These are phyloP conservation scores for Tychaedon coryphoeus DNA, from an alignment of 2,113 vertebrate species.

Conservation along the genomic window DNA sequence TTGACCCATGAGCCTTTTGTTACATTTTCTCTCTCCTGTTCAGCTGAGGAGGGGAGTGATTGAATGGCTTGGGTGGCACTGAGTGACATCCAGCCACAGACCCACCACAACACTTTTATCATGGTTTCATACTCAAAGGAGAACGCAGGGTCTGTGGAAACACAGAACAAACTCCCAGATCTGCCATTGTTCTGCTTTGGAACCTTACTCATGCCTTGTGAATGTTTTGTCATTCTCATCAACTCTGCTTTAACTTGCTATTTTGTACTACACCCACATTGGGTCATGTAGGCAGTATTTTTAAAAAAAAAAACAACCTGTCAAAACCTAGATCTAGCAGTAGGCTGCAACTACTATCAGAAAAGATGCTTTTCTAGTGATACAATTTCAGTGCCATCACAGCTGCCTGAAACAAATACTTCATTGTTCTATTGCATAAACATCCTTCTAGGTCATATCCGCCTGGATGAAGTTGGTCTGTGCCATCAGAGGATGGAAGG, in stretches of 20 bases:
- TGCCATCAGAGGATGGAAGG: neutral
- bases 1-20: neutral
- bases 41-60: neutral
- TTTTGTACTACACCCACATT: neutral
- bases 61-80: neutral
- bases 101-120: neutral
- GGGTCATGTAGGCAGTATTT: neutral
- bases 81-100: neutral
- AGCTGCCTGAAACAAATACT: conserved; percentile 4
- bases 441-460: neutral
- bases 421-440: conserved; percentile 21
- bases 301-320: neutral
- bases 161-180: neutral
- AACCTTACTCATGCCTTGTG: neutral
- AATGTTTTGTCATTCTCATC: neutral
- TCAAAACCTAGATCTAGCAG: neutral
- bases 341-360: neutral
- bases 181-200: neutral
- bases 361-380: conserved; percentile 4
- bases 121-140: neutral
- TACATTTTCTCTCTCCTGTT: neutral
- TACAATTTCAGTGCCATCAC: neutral
- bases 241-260: neutral
- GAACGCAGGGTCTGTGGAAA: neutral
- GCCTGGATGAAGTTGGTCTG: neutral